Evolutionary conservation across 35 echinoderm and acorn worm species (phyloP).

Genomic region (Acanthaster planci): DNA sequence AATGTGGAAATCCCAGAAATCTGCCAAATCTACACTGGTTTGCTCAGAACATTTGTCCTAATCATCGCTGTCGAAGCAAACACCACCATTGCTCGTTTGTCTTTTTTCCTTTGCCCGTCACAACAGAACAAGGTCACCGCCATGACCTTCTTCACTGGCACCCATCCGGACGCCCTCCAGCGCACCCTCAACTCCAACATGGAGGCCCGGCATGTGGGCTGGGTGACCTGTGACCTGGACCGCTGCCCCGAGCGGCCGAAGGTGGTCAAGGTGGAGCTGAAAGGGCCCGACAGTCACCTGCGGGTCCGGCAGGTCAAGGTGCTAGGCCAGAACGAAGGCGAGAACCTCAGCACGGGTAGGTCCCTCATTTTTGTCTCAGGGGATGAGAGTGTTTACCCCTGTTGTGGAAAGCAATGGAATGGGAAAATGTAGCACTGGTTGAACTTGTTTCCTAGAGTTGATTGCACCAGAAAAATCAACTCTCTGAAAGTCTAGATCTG

Average conservation of each 20-base stretch:
- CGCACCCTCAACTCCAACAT: constrained; percentile 68
- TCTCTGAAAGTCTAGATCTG: no score
- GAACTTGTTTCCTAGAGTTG: no score
- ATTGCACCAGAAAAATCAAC: no score
- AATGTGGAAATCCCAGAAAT: no score
- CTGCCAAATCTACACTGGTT: no score
- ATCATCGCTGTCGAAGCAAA: no score
- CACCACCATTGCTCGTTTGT: no score
- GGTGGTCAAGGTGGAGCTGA: constrained; percentile 78
- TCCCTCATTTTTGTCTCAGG: background rate
- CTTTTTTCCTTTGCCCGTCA: background rate
- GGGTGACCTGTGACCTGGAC: constrained; percentile 89
- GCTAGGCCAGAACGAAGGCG: constrained; percentile 74
- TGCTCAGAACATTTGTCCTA: no score
- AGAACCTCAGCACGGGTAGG: constrained; percentile 52
- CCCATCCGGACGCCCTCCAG: constrained; percentile 56
- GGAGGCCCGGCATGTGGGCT: constrained; percentile 77
- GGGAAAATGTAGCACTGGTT: no score
- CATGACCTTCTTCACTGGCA: constrained; percentile 68
- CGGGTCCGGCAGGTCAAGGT: constrained; percentile 91
- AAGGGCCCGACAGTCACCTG: constrained; percentile 91
- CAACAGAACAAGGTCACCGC: constrained; percentile 85
- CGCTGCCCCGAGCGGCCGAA: constrained; percentile 44
- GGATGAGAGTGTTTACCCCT: no score
- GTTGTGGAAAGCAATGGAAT: no score